These are phyloP conservation scores for Heliangelus exortis DNA, from an alignment of 2,797 vertebrate genomes.

Conservation along the genomic window DNA sequence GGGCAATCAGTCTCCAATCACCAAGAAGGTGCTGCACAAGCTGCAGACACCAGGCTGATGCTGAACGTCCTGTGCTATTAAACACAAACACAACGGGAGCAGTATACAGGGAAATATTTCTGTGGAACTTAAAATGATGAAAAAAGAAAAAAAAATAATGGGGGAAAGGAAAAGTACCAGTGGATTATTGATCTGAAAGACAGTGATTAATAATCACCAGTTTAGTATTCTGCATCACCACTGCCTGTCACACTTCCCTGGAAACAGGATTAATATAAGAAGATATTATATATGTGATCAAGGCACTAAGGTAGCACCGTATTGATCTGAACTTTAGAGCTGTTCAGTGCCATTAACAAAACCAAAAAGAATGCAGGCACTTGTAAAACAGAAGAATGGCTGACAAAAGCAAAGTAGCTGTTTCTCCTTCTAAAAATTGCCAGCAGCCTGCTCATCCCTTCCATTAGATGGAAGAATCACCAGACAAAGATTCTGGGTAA, in stretches of 20 bases:
- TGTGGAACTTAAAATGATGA: slow-evolving; percentile 44
- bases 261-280: slow-evolving; percentile 77
- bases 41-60: slow-evolving; percentile 1
- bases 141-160: neutral
- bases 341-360: slow-evolving; percentile 66
- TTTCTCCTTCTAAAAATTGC: neutral
- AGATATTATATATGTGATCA: slow-evolving; percentile 76
- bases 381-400: neutral
- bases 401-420: neutral
- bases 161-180: slow-evolving; percentile 56
- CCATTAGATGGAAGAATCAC: neutral
- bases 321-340: slow-evolving; percentile 76
- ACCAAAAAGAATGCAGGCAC: slow-evolving; percentile 29
- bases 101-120: neutral
- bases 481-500: neutral
- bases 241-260: slow-evolving; percentile 71
- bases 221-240: slow-evolving; percentile 73
- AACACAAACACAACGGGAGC: neutral
- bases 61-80: neutral
- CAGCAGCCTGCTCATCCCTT: neutral
- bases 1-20: slow-evolving; percentile 15
- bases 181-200: slow-evolving; percentile 71
- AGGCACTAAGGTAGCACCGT: slow-evolving; percentile 67
- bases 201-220: slow-evolving; percentile 75
- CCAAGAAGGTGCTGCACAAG: slow-evolving; percentile 33